Evolutionary conservation across 2,113 vertebrate genomes (phyloP), one percentile per base, ranked within the genome.

Genomic region (Sturnus vulgaris): DNA sequence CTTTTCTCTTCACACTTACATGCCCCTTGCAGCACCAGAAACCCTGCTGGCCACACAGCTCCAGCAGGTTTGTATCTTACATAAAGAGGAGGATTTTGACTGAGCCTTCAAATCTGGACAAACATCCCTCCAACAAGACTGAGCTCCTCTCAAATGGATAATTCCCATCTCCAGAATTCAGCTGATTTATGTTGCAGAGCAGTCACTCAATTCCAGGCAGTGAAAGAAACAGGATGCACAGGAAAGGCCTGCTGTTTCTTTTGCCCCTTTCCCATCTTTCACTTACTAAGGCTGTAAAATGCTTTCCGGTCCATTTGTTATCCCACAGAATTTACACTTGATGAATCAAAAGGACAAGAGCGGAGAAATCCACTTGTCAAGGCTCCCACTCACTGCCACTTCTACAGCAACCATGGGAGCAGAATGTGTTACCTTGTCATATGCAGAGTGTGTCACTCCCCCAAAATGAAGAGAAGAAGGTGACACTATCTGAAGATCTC

Each of bases 231-330:
- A 59, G 59, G 49, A 57, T 33, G 23, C 8, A 4, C 0, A 1
- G 40, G n/a, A 60, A 87, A 92, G 23, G 53, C 50, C 57, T 82
- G 63, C 18, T 4, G 1, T 33, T 75, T 79, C 61, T 88, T 88
- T 70, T 50, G 65, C 39, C 33, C 30, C 35, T 55, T 63, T 77
- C 64, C 82, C 30, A 72, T 86, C 71, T 57, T 93, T 57, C 77
- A 72, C 42, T 91, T 64, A 52, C 15, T 72, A 56, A 72, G 46
- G 49, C 4, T 82, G 21, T 61, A 95, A 92, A 96, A 89, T 12
- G 15, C 70, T 72, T 93, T 87, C 86, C 0, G 1, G 66, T 49
- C 46, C 2, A 1, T 78, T 92, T 95, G 52, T 53, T 79, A 91
- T 31, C 70, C 49, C 57, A 78, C 69, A 56, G 61, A 42, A 83